These are phyloP conservation scores for Peromyscus leucopus DNA, from an alignment of 2,113 vertebrate genomes.

Conservation along the genomic window DNA sequence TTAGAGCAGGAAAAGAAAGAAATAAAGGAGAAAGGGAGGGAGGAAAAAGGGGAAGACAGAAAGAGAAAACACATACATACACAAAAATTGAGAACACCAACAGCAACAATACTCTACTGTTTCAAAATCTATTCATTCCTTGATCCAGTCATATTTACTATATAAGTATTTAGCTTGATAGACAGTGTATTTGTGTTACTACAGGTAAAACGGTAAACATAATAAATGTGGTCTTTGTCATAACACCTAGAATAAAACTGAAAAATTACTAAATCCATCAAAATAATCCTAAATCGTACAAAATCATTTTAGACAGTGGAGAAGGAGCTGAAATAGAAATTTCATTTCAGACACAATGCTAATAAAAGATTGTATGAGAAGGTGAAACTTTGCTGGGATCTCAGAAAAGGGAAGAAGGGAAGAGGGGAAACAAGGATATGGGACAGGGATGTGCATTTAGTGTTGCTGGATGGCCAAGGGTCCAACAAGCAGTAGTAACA, in stretches of 20 bases:
- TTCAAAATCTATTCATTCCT: slow-evolving; percentile 40
- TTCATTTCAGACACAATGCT: not conserved
- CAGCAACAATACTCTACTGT: not conserved
- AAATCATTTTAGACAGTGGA: not conserved
- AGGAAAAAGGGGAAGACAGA: not conserved
- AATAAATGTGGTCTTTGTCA: not conserved
- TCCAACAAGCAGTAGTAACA: not conserved
- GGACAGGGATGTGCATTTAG: not conserved
- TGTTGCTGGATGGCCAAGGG: not conserved
- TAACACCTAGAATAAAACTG: not conserved
- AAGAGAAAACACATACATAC: accelerated
- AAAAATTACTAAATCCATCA: not conserved
- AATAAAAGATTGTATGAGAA: not conserved
- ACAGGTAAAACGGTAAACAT: slow-evolving; percentile 42
- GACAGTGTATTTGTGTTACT: not conserved
- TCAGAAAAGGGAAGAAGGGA: not conserved
- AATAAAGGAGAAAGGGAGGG: not conserved
- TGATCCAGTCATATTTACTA: slow-evolving; percentile 11
- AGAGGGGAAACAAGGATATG: not conserved
- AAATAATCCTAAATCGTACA: slow-evolving; percentile 15
- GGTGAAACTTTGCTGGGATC: not conserved
- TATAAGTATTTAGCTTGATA: slow-evolving; percentile 3
- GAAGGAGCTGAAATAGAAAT: not conserved
- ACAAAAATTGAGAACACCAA: not conserved
- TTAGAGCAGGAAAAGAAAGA: not conserved